Evolutionary conservation across 2,888 invertebrate genomes (phyloP), one percentile per base, ranked within the genome.

Genomic region (Agrochola lota): DNA sequence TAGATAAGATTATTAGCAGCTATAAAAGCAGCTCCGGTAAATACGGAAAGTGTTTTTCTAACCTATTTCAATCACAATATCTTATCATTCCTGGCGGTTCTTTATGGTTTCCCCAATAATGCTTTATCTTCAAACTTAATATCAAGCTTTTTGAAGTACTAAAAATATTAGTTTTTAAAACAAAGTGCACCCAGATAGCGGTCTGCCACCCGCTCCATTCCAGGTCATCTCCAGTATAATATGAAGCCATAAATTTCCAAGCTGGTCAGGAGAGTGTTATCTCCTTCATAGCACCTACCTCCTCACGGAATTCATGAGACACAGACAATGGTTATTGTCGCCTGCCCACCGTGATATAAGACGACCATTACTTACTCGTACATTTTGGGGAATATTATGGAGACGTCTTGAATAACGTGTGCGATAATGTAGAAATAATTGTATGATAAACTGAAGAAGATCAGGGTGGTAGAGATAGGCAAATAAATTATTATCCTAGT

Each of bases 321-420:
- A 86, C 88, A 90, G 90, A 91, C 92, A 93, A 91, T 91, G 91
- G 91, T 88, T 92, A 92, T 93, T 90, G 91, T 91, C 90, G 89
- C 87, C 85, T 88, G 87, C 85, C 85, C 85, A 87, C 83, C 82
- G 85, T 93, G 92, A 92, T 92, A 90, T 92, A 92, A 90, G 71
- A 83, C 88, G 80, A 83, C 83, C 85, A 91, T 91, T 90, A 91
- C 84, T 90, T 81, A 85, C 30, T 30, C 30, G 30, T 30, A 1
- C 74, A 87, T 85, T 85, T 86, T 77, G 78, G 83, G 76, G 85
- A 86, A 85, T 89, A 88, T 88, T 86, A 87, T 87, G 75, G 60
- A 71, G 59, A 67, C 66, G 9, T 75, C 30, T 66, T 52, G 70
- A 83, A 86, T 83, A 75, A 66, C 64, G 71, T 46, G 3, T 60